Percentiles rank a stretch among this genome's conserved stretches.
Evolutionary conservation across 92 coral and sea anemone genomes (phyloP).

Genomic region (Epizoanthus scotinus): DNA sequence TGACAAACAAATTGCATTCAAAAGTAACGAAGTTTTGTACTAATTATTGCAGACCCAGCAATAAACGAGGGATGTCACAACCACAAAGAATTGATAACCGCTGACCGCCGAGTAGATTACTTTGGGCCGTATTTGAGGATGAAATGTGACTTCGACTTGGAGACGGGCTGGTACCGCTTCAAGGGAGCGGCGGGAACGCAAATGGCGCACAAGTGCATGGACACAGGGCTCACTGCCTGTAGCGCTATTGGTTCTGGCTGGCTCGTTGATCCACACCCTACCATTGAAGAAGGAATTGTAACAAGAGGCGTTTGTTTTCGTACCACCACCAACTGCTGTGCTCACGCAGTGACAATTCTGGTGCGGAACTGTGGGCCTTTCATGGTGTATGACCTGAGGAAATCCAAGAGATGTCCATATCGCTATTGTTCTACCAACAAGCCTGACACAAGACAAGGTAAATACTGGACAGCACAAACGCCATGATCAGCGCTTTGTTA

Average conservation of each 20-base stretch:
- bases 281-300: constrained; percentile 29
- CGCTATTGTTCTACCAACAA: constrained; percentile 26
- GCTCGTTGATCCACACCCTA: constrained; percentile 35
- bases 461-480: too few species aligned
- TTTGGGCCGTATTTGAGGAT: background rate
- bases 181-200: constrained; percentile 33
- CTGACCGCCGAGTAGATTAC: constrained; percentile 30
- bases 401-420: constrained; percentile 1
- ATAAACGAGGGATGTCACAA: background rate
- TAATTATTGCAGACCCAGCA: too few species aligned
- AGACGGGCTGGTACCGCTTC: constrained; percentile 24
- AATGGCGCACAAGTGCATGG: constrained; percentile 27
- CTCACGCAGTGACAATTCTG: constrained; percentile 10
- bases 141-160: constrained; percentile 11
- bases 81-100: constrained; percentile 11
- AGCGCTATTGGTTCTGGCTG: constrained; percentile 25
- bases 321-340: constrained; percentile 11
- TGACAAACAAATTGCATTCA: too few species aligned
- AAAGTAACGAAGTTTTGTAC: too few species aligned
- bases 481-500: too few species aligned
- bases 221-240: background rate
- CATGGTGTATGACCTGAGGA: constrained; percentile 20
- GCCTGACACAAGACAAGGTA: background rate
- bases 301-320: constrained; percentile 30
- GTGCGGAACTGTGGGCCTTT: constrained; percentile 30